Base-by-base conservation (phyloP, 2,113 vertebrate species). In the Mesoclemmys tuberculata region DNA sequence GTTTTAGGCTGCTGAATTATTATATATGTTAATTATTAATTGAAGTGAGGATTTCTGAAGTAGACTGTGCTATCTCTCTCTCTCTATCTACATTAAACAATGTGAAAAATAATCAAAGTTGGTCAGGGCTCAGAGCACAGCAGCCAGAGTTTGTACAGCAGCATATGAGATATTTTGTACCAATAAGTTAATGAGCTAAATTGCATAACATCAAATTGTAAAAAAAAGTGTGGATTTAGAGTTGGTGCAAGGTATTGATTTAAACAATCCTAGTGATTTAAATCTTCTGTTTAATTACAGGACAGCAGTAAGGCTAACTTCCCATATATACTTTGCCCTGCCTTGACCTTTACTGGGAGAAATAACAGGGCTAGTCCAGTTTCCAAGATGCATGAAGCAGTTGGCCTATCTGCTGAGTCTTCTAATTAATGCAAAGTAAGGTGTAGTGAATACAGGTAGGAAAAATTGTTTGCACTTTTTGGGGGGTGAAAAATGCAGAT, bases 31-130 rank as follows among this genome's bases (percentile, higher is more conserved):
- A 41, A 19, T 8, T 78, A 58, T 71, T 54, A 90, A 19, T 90
- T 95, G 27, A 7, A 35, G 0, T 26, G 0, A 16, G 10, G 44
- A 14, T 22, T 82, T 14, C 26, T 89, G 31, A 48, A 35, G 12
- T 64, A 89, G 3, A 3, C 21, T 87, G 0, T 54, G 24, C 8
- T 52, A 16, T 52, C 51, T 52, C 4, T 51, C 51, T 51, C 14
- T 51, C 51, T 52, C 18, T 78, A 12, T 49, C 84, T 38, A 19
- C 80, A 19, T 82, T 51, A 24, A 64, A 81, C 88, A 41, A 71
- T 38, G 38, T 86, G 2, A 7, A 75, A 31, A 75, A 68, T 68
- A 71, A 68, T n/a, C 35, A 21, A 22, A 71, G 79, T 83, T 27
- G 54, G 10, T 2, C 64, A 85, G 41, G 74, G 26, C 16, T 91